phyloP scores from a whole-genome alignment of 2,888 invertebrate genomes.

The Punctoribates punctum region DNA sequence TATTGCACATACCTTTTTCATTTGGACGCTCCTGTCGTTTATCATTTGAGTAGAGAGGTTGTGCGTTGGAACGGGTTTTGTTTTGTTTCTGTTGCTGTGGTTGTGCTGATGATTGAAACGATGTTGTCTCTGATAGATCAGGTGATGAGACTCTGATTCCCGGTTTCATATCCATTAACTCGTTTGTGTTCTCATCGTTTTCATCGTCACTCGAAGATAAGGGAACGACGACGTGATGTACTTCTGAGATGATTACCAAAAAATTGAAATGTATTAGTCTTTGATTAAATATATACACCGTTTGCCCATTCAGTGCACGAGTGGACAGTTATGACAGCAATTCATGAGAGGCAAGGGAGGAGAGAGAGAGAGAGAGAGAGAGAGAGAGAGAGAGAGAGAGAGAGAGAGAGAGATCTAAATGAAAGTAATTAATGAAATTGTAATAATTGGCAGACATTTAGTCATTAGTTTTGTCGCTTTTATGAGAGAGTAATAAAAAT shows the following conservation, averaged over 20 bases:
- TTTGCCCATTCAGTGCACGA: not conserved
- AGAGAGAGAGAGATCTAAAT: not conserved
- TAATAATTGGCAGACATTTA: not conserved
- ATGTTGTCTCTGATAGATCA: not conserved
- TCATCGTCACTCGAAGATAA: constrained; percentile 15
- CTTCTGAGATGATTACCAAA: not conserved
- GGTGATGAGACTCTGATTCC: not conserved
- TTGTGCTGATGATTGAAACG: not conserved
- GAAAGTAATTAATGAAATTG: not conserved
- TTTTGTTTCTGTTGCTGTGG: not conserved
- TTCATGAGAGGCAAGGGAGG: no score
- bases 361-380: no score
- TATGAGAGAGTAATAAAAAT: not conserved
- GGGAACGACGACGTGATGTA: constrained; percentile 21
- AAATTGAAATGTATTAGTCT: no score
- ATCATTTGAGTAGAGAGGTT: not conserved
- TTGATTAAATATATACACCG: not conserved
- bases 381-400: not conserved
- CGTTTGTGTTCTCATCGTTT: constrained; percentile 15
- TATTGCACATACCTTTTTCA: not conserved
- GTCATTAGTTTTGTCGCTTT: constrained; percentile 5
- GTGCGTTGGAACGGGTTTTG: not conserved
- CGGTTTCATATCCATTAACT: constrained; percentile 11
- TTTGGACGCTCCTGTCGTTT: not conserved
- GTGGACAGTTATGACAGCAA: not conserved